Percentiles rank a stretch among this genome's conserved stretches.
Evolutionary conservation across 2,113 vertebrate species (phyloP).

Genomic region (Sitta europaea): DNA sequence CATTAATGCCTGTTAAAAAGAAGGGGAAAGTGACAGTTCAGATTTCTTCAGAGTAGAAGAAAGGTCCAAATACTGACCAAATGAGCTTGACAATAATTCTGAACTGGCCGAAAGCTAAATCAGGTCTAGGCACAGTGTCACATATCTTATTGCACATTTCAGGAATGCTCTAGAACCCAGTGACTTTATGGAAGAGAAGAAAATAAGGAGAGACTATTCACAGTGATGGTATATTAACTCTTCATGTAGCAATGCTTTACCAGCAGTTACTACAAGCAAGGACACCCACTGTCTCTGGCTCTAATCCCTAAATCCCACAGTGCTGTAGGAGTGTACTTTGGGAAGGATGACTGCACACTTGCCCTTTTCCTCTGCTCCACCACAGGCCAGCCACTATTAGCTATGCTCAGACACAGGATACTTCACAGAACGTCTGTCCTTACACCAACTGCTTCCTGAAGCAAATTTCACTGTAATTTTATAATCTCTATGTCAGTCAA

Average conservation of each 20-base stretch:
- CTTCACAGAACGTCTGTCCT: background rate
- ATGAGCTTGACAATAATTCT: background rate
- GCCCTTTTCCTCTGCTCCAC: background rate
- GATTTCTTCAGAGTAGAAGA: background rate
- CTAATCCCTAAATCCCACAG: background rate
- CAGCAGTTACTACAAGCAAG: background rate
- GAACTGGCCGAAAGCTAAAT: background rate
- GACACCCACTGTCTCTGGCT: background rate
- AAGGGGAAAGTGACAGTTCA: background rate
- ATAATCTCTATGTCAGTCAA: background rate
- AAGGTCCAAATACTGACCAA: background rate
- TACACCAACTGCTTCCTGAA: background rate
- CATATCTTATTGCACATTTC: background rate
- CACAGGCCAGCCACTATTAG: background rate
- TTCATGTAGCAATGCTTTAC: background rate
- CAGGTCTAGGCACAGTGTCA: background rate
- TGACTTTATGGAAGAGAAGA: background rate
- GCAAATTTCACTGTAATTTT: background rate
- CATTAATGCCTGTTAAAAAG: slow-evolving; percentile 84
- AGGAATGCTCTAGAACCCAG: background rate
- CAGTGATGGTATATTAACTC: background rate
- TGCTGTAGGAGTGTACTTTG: background rate
- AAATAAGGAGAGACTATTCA: background rate
- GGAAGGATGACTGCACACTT: background rate
- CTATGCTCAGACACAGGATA: background rate